Base-by-base conservation (phyloP, 2,888 invertebrate genomes). In the Coenonympha arcania region DNA sequence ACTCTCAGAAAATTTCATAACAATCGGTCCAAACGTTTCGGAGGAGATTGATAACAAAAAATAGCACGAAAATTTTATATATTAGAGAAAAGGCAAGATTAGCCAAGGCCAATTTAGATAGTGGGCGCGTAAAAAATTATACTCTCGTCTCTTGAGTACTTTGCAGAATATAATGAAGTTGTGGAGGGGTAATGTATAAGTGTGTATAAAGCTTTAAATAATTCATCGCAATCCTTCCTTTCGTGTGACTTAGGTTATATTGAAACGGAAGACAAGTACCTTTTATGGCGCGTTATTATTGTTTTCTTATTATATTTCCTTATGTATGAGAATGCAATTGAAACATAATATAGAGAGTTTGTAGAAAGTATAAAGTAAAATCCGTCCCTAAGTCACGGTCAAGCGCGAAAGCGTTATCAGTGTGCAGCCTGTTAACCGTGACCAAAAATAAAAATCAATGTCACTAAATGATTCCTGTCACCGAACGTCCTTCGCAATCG, bases 171-270 rank as follows among this genome's bases (percentile, higher is more conserved):
- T 24, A 6, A 8, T 24, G n/a, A 24, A 8, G 2, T 8, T 24
- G 24, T 24, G 2, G 9, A 30, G 13, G 5, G 13, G 4, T 30
- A 2, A 3, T 5, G 13, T 30, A 13, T 30, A 9, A 2, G 20
- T 33, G 43, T n/a, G 31, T 19, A 33, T 3, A 6, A 15, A 6
- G 31, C 58, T 67, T 71, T 72, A 68, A 64, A 64, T 67, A 36
- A 48, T 22, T 31, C 30, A 11, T 43, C 15, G n/a, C n/a, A 61
- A 65, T 69, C 67, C 71, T 74, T 69, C 71, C 71, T 76, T 77
- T 81, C 64, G 80, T 83, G 81, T 83, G 82, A 76, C 76, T 58
- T 46, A 42, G 54, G n/a, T n/a, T n/a, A n/a, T n/a, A 56, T 49
- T 61, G 63, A 63, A 61, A 62, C 62, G 64, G 66, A 59, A 61